Evolutionary conservation across 2,113 vertebrate species (phyloP).

Genomic region (Gnathonemus echidnorhynchus): DNA sequence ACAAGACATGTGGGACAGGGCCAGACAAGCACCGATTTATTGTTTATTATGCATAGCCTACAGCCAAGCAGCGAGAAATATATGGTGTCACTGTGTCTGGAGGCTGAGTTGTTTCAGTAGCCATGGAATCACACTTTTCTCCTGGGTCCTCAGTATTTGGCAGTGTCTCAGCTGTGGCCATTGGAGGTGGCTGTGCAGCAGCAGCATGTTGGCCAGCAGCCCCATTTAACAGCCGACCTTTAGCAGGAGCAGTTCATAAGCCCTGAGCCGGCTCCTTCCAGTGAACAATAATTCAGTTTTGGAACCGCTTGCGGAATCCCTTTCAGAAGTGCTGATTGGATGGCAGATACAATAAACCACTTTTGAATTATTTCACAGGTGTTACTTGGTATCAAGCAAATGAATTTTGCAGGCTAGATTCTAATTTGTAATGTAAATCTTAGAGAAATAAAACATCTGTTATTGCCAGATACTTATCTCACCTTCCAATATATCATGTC

Average conservation of each 20-base stretch:
- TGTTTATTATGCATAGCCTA: not conserved
- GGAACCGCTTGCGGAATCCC: not conserved
- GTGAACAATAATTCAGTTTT: not conserved
- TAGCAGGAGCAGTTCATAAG: not conserved
- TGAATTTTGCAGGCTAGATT: not conserved
- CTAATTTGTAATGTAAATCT: not conserved
- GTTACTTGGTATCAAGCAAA: not conserved
- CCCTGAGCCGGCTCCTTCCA: not conserved
- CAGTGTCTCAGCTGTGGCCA: not conserved
- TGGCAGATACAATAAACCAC: not conserved
- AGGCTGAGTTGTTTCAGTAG: not conserved
- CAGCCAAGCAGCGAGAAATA: not conserved
- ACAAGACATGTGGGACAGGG: too few species aligned
- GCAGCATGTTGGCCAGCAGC: not conserved
- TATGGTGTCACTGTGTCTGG: not conserved
- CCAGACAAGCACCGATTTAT: too few species aligned
- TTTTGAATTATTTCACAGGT: not conserved
- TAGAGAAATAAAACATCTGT: not conserved
- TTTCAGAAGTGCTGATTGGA: not conserved
- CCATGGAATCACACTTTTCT: not conserved
- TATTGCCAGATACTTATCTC: not conserved
- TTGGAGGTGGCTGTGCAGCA: not conserved
- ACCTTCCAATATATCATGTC: not conserved
- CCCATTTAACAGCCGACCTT: not conserved
- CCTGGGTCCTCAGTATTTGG: not conserved